Conservation (phyloP, 2,113 vertebrate species). For the Chionis minor region DNA sequence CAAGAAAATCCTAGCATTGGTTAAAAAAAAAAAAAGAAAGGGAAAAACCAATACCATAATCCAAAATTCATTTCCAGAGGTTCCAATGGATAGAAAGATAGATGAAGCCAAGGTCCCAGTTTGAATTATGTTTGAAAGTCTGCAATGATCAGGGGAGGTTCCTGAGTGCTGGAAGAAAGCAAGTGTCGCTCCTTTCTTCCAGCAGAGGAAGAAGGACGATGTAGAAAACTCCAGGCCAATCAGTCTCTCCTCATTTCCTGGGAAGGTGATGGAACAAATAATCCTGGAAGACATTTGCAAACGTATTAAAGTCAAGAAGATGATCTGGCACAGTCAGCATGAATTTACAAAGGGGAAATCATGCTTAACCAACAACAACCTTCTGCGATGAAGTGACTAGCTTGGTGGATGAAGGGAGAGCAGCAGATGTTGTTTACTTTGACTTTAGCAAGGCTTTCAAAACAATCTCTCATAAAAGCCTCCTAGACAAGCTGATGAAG, state of each 20-base stretch:
- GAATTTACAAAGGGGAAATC: not conserved
- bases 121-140: not conserved
- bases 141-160: not conserved
- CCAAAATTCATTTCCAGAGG: not conserved
- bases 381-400: not conserved
- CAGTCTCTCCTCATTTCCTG: not conserved
- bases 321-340: not conserved
- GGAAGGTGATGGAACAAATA: not conserved
- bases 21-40: not conserved
- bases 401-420: not conserved
- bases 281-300: not conserved
- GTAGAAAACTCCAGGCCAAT: not conserved
- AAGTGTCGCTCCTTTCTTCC: not conserved
- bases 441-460: conserved; percentile 25
- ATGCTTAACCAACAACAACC: not conserved
- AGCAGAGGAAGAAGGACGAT: not conserved
- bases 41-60: not conserved
- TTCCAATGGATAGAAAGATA: not conserved
- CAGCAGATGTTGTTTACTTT: conserved; percentile 52
- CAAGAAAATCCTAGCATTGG: not conserved
- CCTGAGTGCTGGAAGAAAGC: not conserved
- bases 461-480: not conserved
- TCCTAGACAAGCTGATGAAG: not conserved
- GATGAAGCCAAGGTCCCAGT: not conserved
- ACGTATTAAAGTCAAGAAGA: not conserved